These are phyloP conservation scores for Glossophaga mutica DNA, from an alignment of 2,797 vertebrate species.

Conservation along the genomic window DNA sequence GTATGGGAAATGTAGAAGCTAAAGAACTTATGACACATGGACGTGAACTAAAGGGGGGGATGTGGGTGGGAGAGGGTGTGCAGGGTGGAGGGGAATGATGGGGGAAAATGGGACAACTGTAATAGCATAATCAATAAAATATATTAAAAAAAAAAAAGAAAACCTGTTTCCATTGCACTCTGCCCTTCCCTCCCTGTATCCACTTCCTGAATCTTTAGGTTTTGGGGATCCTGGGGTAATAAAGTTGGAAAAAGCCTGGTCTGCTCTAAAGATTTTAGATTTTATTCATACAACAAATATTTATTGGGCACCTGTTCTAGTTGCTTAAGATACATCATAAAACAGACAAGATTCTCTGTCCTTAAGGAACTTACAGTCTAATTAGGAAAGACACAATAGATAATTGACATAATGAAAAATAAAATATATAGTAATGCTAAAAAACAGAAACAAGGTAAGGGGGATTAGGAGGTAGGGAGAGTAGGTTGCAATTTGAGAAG, in stretches of 20 bases:
- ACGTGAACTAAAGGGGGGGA: too few relatives aligned
- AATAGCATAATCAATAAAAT: too few relatives aligned
- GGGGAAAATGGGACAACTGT: too few relatives aligned
- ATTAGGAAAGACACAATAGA: background rate
- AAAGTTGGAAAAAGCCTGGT: background rate
- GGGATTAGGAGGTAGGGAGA: background rate
- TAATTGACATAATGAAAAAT: background rate
- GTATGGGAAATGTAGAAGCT: too few relatives aligned
- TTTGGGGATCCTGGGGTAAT: background rate
- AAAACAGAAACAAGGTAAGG: background rate
- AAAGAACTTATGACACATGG: too few relatives aligned
- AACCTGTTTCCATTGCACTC: background rate
- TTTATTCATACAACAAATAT: background rate
- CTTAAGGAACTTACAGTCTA: background rate
- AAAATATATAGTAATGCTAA: background rate
- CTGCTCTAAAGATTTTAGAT: background rate
- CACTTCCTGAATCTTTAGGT: background rate
- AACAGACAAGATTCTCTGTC: background rate
- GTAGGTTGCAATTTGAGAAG: background rate
- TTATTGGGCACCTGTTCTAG: background rate
- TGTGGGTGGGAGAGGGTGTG: too few relatives aligned
- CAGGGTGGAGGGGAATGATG: too few relatives aligned
- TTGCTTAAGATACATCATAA: background rate
- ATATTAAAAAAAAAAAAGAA: too few relatives aligned
- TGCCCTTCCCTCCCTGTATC: background rate